These are phyloP conservation scores for Drosophila murphyi DNA, from an alignment of 1,140 invertebrate genomes.

Conservation along the genomic window DNA sequence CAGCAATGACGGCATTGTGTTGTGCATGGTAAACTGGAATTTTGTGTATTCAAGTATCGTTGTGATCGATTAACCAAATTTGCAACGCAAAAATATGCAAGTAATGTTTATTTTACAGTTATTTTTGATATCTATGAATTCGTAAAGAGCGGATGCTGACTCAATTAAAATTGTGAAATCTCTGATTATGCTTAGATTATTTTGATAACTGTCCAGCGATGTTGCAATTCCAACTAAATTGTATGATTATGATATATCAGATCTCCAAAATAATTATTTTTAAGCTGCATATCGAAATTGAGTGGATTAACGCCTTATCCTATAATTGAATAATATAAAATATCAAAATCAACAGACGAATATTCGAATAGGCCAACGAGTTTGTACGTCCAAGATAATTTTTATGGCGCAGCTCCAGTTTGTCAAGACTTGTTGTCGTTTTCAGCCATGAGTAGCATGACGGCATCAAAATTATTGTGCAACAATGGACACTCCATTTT, in stretches of 20 bases:
- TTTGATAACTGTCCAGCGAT: slow-evolving; percentile 5
- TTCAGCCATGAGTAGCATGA: slow-evolving; percentile 56
- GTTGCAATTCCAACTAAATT: slow-evolving; percentile 21
- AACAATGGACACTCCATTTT: slow-evolving; percentile 67
- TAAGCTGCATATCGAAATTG: slow-evolving; percentile 28
- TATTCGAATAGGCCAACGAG: slow-evolving; percentile 40
- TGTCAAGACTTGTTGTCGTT: slow-evolving; percentile 67
- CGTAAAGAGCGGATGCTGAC: slow-evolving; percentile 9
- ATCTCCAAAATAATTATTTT: slow-evolving; percentile 8
- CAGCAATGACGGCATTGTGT: slow-evolving; percentile 12
- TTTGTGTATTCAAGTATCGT: slow-evolving; percentile 23
- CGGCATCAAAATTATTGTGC: slow-evolving; percentile 65
- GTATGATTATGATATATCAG: background rate
- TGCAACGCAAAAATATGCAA: slow-evolving; percentile 4
- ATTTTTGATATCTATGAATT: slow-evolving; percentile 17
- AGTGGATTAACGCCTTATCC: slow-evolving; percentile 11
- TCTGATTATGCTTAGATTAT: slow-evolving; percentile 16
- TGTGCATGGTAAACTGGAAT: slow-evolving; percentile 33
- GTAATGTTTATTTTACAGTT: slow-evolving; percentile 15
- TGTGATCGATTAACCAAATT: slow-evolving; percentile 45
- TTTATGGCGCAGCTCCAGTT: slow-evolving; percentile 65
- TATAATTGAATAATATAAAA: slow-evolving; percentile 29
- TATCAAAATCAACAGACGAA: slow-evolving; percentile 45
- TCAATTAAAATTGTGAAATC: slow-evolving; percentile 17
- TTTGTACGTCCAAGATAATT: slow-evolving; percentile 50